A percentile compares a stretch with the other conserved stretches of the same genome.
Conservation (phyloP, 2,113 vertebrate species). For the Proterorhinus semilunaris region DNA sequence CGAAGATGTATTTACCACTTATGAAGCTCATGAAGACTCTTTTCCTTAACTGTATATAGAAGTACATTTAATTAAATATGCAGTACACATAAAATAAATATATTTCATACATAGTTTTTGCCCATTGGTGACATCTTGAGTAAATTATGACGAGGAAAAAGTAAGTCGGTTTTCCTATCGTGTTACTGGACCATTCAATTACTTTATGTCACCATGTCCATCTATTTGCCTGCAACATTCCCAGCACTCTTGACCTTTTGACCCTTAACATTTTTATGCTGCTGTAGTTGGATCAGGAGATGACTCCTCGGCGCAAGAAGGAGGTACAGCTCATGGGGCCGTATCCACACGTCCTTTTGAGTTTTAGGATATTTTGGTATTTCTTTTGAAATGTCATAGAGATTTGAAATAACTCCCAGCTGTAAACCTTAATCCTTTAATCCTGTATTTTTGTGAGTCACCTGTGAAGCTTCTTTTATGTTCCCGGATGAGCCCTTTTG, state of each 20-base stretch:
- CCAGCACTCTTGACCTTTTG: conserved; percentile 41
- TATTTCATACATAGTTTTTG: no score
- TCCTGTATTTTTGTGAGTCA: conserved; percentile 11
- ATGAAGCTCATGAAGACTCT: no score
- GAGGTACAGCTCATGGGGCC: conserved; percentile 81
- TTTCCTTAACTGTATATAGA: no score
- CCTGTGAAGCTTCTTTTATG: background rate
- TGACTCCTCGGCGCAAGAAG: conserved; percentile 94
- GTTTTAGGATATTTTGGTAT: conserved; percentile 7
- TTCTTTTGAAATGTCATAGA: conserved; percentile 16
- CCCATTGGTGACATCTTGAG: no score
- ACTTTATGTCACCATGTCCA: conserved; percentile 14
- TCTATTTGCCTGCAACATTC: conserved; percentile 50
- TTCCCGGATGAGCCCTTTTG: background rate
- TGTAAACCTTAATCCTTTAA: background rate
- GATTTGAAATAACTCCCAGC: conserved; percentile 9
- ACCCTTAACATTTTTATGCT: conserved; percentile 36
- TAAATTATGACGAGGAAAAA: no score
- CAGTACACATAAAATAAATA: no score
- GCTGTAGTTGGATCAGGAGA: conserved; percentile 91
- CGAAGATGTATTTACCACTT: no score
- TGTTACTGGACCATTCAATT: background rate
- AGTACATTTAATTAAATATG: no score
- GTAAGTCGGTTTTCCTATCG: background rate
- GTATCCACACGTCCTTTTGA: background rate